phyloP scores from a whole-genome alignment of 2,113 vertebrate species.

The Opisthocomus hoazin region DNA sequence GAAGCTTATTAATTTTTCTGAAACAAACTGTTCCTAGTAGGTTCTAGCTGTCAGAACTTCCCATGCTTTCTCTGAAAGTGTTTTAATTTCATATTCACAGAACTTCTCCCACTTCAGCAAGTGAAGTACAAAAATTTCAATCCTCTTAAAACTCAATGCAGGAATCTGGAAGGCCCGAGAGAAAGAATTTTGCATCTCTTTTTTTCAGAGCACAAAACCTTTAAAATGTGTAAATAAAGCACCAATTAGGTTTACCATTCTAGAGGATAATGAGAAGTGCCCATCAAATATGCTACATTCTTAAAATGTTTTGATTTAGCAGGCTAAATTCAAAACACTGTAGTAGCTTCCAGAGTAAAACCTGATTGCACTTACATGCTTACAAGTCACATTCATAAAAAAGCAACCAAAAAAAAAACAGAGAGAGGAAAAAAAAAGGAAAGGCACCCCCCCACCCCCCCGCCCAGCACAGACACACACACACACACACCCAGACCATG shows the following conservation, averaged over 20 bases:
- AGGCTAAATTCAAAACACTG: conserved; percentile 41
- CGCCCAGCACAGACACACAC: neutral
- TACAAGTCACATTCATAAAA: conserved; percentile 67
- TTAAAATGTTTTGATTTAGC: conserved; percentile 70
- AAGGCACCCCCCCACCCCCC: neutral
- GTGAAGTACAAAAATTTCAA: conserved; percentile 67
- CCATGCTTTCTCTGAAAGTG: conserved; percentile 47
- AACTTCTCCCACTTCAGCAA: conserved; percentile 62
- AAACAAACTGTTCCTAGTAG: conserved; percentile 20
- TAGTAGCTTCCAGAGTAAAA: conserved; percentile 50
- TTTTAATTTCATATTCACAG: conserved; percentile 68
- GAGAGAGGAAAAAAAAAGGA: neutral
- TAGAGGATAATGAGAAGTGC: conserved; percentile 63
- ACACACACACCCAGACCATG: neutral
- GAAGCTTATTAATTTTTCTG: conserved; percentile 1
- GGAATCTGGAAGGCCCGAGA: conserved; percentile 60
- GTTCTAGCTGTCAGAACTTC: conserved; percentile 5
- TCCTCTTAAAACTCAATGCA: conserved; percentile 68
- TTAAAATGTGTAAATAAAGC: conserved; percentile 65
- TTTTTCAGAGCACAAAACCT: conserved; percentile 65
- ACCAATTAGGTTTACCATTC: conserved; percentile 67
- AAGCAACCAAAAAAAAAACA: neutral
- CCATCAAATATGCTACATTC: conserved; percentile 57
- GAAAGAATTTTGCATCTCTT: conserved; percentile 57
- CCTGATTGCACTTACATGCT: conserved; percentile 64